These are phyloP conservation scores for Trogon melanurus DNA, from an alignment of 2,113 vertebrate genomes.

Conservation along the genomic window DNA sequence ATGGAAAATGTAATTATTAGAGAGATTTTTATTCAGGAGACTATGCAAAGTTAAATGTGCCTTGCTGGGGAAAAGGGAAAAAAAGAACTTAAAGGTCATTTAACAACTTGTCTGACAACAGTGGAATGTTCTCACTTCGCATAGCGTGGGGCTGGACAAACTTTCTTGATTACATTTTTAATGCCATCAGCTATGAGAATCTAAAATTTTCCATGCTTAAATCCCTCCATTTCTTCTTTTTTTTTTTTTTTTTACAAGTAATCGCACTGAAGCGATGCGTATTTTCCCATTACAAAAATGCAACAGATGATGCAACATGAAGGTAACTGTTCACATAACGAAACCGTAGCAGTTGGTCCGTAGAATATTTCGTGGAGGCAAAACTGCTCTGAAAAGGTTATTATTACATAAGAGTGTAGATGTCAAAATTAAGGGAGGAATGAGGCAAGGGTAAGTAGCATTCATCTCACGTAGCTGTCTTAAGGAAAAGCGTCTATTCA, in stretches of 20 bases:
- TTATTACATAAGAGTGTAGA: not conserved
- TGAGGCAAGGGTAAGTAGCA: not conserved
- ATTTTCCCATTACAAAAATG: not conserved
- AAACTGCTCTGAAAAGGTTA: not conserved
- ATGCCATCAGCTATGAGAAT: not conserved
- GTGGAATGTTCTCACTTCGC: conserved; percentile 8
- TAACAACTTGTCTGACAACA: conserved; percentile 38
- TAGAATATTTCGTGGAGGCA: not conserved
- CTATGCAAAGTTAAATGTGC: conserved; percentile 2
- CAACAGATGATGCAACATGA: not conserved
- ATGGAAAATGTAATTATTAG: conserved; percentile 32
- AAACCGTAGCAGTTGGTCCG: not conserved
- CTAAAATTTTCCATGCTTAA: not conserved
- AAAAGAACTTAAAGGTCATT: conserved; percentile 51
- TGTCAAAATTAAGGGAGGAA: not conserved
- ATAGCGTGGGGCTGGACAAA: not conserved
- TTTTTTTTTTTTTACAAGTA: not conserved
- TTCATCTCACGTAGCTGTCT: not conserved
- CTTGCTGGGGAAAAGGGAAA: not conserved
- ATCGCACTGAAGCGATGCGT: not conserved
- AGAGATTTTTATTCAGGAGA: conserved; percentile 32
- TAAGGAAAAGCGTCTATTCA: not conserved
- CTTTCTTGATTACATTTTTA: conserved; percentile 12
- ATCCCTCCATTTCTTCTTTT: not conserved
- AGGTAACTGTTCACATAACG: not conserved